Percentiles rank a stretch among this genome's conserved stretches.
Conservation (phyloP, 2,113 vertebrate genomes). For the Sturnira hondurensis region DNA sequence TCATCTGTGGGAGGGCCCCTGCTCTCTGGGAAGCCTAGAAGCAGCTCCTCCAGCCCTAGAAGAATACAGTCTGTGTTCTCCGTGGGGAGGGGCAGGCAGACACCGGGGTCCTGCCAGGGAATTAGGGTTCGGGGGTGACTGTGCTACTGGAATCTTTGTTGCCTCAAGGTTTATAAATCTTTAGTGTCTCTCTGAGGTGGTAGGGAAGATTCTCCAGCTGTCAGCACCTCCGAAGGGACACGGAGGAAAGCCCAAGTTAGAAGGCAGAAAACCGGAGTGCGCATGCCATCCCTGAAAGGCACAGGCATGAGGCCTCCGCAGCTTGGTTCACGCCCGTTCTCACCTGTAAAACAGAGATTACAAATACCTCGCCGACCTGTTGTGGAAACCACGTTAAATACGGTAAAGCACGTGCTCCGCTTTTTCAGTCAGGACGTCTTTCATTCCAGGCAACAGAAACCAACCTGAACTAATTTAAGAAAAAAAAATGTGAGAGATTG, state of each 20-base stretch:
- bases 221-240: not conserved
- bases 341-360: not conserved
- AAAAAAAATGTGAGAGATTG: not conserved
- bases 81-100: not conserved
- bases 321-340: not conserved
- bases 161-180: not conserved
- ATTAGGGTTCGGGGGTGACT: not conserved
- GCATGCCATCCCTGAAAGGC: not conserved
- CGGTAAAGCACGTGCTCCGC: not conserved
- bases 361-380: not conserved
- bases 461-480: not conserved
- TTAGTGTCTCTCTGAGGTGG: not conserved
- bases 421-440: not conserved
- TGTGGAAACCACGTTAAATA: not conserved
- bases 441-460: constrained; percentile 25
- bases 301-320: not conserved
- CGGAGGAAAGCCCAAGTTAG: not conserved
- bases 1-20: not conserved
- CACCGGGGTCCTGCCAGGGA: not conserved
- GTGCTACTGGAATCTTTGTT: not conserved
- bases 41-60: not conserved
- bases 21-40: not conserved
- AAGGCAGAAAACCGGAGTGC: not conserved
- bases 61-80: not conserved
- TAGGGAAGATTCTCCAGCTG: not conserved